Evolutionary conservation across 1,140 invertebrate species (phyloP), one percentile per base, ranked within the genome.

Genomic region (Campodea augens): DNA sequence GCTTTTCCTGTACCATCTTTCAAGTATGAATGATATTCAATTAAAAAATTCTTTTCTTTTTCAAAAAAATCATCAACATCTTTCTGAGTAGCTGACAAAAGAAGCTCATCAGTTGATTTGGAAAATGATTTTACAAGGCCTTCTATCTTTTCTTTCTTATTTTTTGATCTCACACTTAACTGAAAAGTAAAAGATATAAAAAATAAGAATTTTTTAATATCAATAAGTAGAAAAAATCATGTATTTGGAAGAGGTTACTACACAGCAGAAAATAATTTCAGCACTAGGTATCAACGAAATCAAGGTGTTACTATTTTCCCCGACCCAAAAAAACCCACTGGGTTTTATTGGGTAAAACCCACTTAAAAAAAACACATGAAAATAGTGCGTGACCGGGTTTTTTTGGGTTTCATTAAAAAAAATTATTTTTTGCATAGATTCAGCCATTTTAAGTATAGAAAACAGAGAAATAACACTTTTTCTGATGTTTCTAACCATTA

Each of bases 61-160:
- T 98, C 93, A 66, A 99, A 99, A 62, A 96, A 98, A 50, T 98
- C 93, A 66, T 98, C 96, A 0, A 96, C 86, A 70, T 99, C 96
- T 49, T 90, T 81, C 18, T 96, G 89, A 1, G 87, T 92, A 0
- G 81, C 84, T 12, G 87, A 85, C 2, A 97, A 66, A 47, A 96
- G 73, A 46, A 93, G 78, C 64, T 96, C 90, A 65, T 97, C 92
- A 0, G 89, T 93, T 1, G 88, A 85, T 53, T 87, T 92, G 0
- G 87, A 85, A 54, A 96, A 70, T 18, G 76, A 87, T 56, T 79
- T 84, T 46, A 67, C 60, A 47, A 96, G 70, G 46, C 88, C 90
- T 40, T 67, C 73, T 41, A 83, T 53, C 47, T 71, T 67, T 59
- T 82, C 78, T 54, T 75, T 77, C 55, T 76, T 77, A 59, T 80